These are phyloP conservation scores for Morone saxatilis DNA, from an alignment of 2,113 vertebrate genomes.

Conservation along the genomic window DNA sequence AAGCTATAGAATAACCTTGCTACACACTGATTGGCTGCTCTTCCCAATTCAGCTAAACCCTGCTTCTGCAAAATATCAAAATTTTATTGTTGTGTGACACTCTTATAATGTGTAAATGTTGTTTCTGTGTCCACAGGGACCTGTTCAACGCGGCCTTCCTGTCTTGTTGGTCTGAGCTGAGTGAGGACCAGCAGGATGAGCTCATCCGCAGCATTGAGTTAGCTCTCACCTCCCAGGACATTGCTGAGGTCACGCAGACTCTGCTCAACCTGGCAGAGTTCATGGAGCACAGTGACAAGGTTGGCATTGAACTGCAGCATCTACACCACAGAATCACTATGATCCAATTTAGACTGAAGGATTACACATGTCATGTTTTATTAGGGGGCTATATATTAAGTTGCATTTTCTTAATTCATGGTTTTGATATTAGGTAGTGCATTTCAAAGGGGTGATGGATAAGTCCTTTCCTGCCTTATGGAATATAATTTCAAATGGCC, in stretches of 20 bases:
- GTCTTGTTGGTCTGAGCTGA: conserved; percentile 98
- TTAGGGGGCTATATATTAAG: not conserved
- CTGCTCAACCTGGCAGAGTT: conserved; percentile 98
- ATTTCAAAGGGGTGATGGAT: not conserved
- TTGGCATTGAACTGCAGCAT: conserved; percentile 58
- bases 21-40: not conserved
- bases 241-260: conserved; percentile 98
- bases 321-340: not conserved
- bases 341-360: not conserved
- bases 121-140: conserved; percentile 85
- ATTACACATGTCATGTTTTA: not conserved
- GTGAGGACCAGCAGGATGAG: conserved; percentile 98
- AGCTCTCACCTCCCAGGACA: conserved; percentile 97
- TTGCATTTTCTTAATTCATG: not conserved
- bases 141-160: conserved; percentile 98
- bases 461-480: not conserved
- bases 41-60: not conserved
- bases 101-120: not conserved
- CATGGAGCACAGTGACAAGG: conserved; percentile 99
- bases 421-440: not conserved
- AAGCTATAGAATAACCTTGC: not conserved
- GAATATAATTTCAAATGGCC: not conserved
- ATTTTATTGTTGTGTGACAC: not conserved
- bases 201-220: conserved; percentile 97
- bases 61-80: not conserved